Conservation (phyloP, 2,113 vertebrate species). For the Galemys pyrenaicus region DNA sequence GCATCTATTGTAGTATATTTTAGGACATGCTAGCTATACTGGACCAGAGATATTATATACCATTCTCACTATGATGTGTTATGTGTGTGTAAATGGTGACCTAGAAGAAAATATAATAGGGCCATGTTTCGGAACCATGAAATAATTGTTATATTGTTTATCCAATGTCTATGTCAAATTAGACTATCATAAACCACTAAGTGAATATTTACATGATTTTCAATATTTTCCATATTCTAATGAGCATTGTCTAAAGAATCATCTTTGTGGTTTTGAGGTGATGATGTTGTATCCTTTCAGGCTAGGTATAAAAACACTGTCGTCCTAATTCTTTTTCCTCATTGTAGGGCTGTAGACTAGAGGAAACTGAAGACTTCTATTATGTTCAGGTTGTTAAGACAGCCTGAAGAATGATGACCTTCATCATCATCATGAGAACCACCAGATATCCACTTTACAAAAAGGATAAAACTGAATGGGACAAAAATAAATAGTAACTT, state of each 20-base stretch:
- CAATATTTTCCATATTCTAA: background rate
- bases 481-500: background rate
- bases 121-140: background rate
- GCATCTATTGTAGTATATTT: background rate
- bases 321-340: background rate
- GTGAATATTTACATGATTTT: background rate
- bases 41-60: background rate
- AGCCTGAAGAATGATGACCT: background rate
- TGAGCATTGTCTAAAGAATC: background rate
- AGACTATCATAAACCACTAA: background rate
- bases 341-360: background rate
- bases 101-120: background rate
- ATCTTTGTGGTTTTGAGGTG: background rate
- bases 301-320: background rate
- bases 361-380: background rate
- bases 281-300: background rate
- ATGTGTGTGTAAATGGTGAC: too few relatives aligned
- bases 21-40: background rate
- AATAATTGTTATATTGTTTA: background rate
- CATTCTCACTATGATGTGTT: too few relatives aligned
- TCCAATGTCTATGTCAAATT: background rate
- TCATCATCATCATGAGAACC: background rate
- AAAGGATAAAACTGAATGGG: background rate
- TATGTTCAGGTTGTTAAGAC: background rate
- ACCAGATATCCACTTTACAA: background rate